Base-by-base conservation (phyloP, 2,113 vertebrate species). In the Arizona elegans region DNA sequence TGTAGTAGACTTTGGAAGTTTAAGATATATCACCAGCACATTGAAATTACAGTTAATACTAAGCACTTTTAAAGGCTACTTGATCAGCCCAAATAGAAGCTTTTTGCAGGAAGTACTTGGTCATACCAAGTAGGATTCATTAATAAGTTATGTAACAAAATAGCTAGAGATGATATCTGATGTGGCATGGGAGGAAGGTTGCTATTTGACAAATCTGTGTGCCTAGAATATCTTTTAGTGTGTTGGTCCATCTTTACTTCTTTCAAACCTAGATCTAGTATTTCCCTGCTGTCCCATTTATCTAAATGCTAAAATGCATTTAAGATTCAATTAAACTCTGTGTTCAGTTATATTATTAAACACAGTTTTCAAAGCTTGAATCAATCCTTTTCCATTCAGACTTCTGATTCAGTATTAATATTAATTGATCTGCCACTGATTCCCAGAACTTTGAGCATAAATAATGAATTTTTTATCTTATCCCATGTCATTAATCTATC, bases 341-440 rank as follows among this genome's bases (percentile, higher is more conserved):
- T 88, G 59, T 62, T 94, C 88, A 55, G 85, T 88, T 91, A 87
- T 92, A 75, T 92, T 92, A 58, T 92, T 86, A 94, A 92, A 62
- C 85, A 75, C 62, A 92, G 26, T 88, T 92, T 90, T 88, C 89
- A 91, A 92, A 94, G 62, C 54, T 90, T 33, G 8, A 92, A 47
- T 91, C 62, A 53, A 91, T 53, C n/a, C 29, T 87, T 92, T 90
- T 90, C 53, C 58, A 92, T 90, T 88, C 86, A 81, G n/a, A 62
- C 43, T 90, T 92, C 86, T 92, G 53, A 88, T 94, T 90, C 17
- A 17, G 86, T 89, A 92, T 88, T 92, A 92, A 94, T 92, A 94
- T 92, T 94, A 92, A 92, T 92, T 92, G 91, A 94, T 92, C 56
- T 50, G 75, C 58, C 56, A 58, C 91, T 87, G 54, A 50, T 90